Percentiles rank a stretch among this genome's conserved stretches.
phyloP scores from a whole-genome alignment of 1,140 invertebrate genomes.

The Zaprionus camerounensis region DNA sequence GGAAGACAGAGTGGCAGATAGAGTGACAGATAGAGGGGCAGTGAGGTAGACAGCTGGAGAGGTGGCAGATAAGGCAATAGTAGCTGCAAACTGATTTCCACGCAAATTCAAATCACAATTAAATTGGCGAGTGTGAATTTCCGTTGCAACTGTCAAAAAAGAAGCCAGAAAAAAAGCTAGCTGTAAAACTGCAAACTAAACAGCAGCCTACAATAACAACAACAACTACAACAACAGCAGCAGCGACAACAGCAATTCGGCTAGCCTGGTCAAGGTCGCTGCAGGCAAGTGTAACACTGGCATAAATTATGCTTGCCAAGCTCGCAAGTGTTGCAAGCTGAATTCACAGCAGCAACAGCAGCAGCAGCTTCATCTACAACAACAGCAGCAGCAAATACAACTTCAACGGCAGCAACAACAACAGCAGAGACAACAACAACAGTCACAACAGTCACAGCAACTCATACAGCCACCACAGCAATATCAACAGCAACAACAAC shows the following conservation, averaged over 20 bases:
- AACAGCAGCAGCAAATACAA: slow-evolving; percentile 4
- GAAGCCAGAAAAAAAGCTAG: slow-evolving; percentile 16
- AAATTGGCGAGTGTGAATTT: slow-evolving; percentile 79
- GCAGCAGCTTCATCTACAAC: slow-evolving; percentile 1
- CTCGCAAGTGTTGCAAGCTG: slow-evolving; percentile 46
- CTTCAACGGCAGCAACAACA: slow-evolving; percentile 37
- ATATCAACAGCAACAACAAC: slow-evolving; percentile 45
- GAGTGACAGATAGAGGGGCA: neutral
- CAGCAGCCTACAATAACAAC: slow-evolving; percentile 33
- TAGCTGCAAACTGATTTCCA: slow-evolving; percentile 57
- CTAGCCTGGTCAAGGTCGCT: slow-evolving; percentile 71
- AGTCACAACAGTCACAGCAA: slow-evolving; percentile 21
- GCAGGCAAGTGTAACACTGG: slow-evolving; percentile 73
- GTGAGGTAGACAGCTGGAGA: neutral
- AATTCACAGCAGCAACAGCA: slow-evolving; percentile 21
- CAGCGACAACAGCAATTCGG: slow-evolving; percentile 57
- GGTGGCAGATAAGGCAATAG: neutral
- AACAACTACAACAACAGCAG: slow-evolving; percentile 50
- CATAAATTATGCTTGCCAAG: slow-evolving; percentile 72
- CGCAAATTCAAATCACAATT: slow-evolving; percentile 58
- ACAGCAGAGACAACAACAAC: slow-evolving; percentile 36
- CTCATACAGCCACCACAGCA: slow-evolving; percentile 43
- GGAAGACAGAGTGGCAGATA: too few relatives aligned
- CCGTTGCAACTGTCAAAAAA: slow-evolving; percentile 53
- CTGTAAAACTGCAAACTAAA: slow-evolving; percentile 27